Conservation (phyloP, 1,140 invertebrate genomes). For the Papilio dardanus region DNA sequence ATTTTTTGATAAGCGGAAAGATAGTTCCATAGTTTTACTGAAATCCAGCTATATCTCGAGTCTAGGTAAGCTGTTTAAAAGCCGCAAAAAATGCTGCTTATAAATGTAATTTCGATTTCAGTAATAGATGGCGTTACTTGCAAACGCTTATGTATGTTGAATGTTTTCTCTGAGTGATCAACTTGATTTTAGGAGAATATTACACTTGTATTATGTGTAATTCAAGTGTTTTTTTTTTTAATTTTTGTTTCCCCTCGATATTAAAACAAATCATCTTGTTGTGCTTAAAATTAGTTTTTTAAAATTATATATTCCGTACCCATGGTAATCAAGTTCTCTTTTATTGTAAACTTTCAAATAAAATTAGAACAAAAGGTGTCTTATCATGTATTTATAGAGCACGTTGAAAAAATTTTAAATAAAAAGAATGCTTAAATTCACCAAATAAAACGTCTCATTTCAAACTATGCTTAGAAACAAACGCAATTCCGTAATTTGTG, state of each 20-base stretch:
- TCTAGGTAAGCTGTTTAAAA: no score
- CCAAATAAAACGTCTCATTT: background rate
- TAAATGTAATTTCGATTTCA: background rate
- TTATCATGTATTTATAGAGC: no score
- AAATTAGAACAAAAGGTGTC: no score
- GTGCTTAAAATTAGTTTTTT: background rate
- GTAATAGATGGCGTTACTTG: conserved; percentile 37
- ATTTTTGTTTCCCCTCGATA: background rate
- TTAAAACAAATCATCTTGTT: background rate
- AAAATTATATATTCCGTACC: background rate
- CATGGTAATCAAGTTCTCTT: no score
- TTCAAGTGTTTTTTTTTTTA: no score
- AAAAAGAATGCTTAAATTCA: background rate
- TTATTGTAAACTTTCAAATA: no score
- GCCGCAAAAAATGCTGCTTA: no score
- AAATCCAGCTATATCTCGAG: no score
- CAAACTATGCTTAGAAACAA: conserved; percentile 55
- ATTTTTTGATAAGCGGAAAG: no score
- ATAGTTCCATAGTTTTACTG: no score
- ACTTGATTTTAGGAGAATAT: background rate
- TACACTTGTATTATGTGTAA: background rate
- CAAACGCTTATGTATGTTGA: no score
- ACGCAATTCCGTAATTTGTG: conserved; percentile 74
- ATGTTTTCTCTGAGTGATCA: background rate
- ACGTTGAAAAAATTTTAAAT: background rate